Base-by-base conservation (phyloP, 1,140 invertebrate species). In the Globodera ellingtonae region DNA sequence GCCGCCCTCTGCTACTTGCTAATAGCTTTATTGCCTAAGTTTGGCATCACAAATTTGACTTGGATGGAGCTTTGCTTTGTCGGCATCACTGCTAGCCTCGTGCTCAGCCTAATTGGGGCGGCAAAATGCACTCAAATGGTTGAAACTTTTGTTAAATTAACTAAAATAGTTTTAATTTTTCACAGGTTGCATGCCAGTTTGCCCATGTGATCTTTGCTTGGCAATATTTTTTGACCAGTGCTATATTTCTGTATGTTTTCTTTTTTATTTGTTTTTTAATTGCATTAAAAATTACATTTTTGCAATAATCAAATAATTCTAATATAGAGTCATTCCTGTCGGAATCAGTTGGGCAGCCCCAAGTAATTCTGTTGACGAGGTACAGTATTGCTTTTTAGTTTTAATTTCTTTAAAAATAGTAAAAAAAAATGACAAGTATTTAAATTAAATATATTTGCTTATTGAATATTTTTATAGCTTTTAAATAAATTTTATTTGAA, bases 121-220 rank as follows among this genome's bases (percentile, higher is more conserved):
- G 56, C 56, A 62, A 62, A 62, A 62, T 62, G 56, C 56, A 62
- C 56, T 62, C 56, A 62, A 62, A 62, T 62, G 13, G 56, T 62
- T 62, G 18, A 15, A 35, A 18, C 15, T 62, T 62, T 62, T 18
- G 18, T 15, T 18, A 59, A 7, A 1, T 59, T 24, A 24, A 10
- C 18, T 18, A 21, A 62, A 15, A 18, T 62, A 52, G 15, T 52
- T 52, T 15, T 52, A 52, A 52, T 6, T 52, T 6, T 52, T 52
- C 15, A 10, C 56, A 62, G 56, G 56, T 62, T 18, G 56, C 56
- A 6, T 18, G 10, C 56, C 56, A 62, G 4, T 62, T 62, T 62
- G 56, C 56, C 15, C 56, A 62, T 62, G 56, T 62, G 56, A 62
- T 62, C 18, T 62, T 62, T 62, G 10, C 56, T 62, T 62, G 10